Evolutionary conservation across 2,797 vertebrate species (phyloP), one percentile per base, ranked within the genome.

Genomic region (Syngnathus acus): DNA sequence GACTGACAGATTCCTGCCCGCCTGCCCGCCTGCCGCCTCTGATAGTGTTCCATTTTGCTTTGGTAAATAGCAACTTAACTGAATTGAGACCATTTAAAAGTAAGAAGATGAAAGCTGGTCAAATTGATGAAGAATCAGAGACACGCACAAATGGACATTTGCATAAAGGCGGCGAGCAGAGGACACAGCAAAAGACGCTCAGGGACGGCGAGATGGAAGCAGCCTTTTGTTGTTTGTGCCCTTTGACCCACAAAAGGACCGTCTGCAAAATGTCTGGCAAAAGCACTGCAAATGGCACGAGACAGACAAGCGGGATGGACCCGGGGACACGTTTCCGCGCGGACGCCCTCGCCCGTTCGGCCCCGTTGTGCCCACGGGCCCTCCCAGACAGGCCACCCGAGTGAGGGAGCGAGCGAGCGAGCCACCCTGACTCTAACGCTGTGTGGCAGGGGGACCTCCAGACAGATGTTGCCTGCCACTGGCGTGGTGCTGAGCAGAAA

Each of bases 381-480:
- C 70, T 71, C 54, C 10, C 67, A 81, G 61, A 26, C 77, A 62
- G 86, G 81, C 85, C 74, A 70, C 74, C 80, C 64, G 77, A 87
- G 76, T 79, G 79, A 68, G 84, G 66, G 79, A 79, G 69, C 85
- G 26, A 32, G 26, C 2, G 26, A 32, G 26, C 26, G 26, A 32
- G 26, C 14, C 68, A 39, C 83, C 75, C 87, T 89, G 91, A 88
- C 88, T 91, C 74, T 93, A 89, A 91, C 82, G 17, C 53, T 83
- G 78, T 66, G 79, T 91, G 91, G 92, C 92, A 93, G 90, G 68
- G 85, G 78, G 87, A 89, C 72, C 78, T 83, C 81, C 43, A 83
- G 93, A 93, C 94, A 94, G 93, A 95, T 94, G 94, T 89, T 95
- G 81, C 82, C 84, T 94, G 93, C 92, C 93, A 95, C 80, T 82